Evolutionary conservation across 2,888 invertebrate genomes (phyloP), one percentile per base, ranked within the genome.

Genomic region (Sinhomidia bicolor): DNA sequence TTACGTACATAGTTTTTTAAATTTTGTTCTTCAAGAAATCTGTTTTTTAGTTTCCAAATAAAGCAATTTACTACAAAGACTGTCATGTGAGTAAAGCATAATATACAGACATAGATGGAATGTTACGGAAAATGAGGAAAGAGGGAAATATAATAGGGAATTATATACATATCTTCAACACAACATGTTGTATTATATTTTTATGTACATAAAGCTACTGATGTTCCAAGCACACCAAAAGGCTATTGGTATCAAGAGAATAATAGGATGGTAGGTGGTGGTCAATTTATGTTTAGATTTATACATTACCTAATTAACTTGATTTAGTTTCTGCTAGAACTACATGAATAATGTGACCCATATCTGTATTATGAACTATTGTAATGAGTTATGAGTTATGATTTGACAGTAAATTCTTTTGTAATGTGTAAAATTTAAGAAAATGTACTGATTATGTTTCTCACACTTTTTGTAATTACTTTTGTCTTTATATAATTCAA

Each of bases 31-130:
- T 68, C 47, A 7, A 29, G 29, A 29, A 2, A 14, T 29, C 29
- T 29, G n/a, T 74, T n/a, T 47, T 68, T 41, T 20, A 51, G 17
- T 74, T 71, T 41, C 20, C 20, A 51, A 51, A 5, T 29, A 47
- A n/a, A 71, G 23, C 29, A 74, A 74, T 74, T 47, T 6, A 4
- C 47, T 17, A 51, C 23, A 74, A 74, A 74, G 74, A 74, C 74
- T 74, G 74, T 47, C 51, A 51, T 74, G 68, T 36, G 74, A 47
- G 36, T 68, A 74, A 62, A 14, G 74, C 23, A 12, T 26, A 47
- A 32, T 14, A 12, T n/a, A 7, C 47, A 36, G 3, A 7, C 3
- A 54, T n/a, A 54, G n/a, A 54, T 54, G 4, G 17, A 17, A 23
- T 17, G n/a, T 36, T 20, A 68, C 5, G 68, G 68, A 17, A 36